phyloP scores from a whole-genome alignment of 2,113 vertebrate species.

The Mesocricetus auratus region DNA sequence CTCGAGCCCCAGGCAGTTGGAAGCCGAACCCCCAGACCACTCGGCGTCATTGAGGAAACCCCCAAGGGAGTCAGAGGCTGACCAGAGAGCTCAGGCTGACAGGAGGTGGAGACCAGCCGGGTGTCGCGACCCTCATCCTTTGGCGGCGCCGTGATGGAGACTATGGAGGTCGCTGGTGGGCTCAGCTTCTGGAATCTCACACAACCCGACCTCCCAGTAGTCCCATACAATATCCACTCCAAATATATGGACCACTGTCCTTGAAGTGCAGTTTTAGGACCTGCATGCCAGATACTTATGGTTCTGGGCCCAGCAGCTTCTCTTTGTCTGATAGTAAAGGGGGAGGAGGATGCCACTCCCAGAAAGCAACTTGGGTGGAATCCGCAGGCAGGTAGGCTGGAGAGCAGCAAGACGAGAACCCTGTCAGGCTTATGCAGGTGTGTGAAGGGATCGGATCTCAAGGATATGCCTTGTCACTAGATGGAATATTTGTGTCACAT shows the following conservation, averaged over 20 bases:
- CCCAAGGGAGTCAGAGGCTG: constrained; percentile 43
- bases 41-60: constrained; percentile 64
- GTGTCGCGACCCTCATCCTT: neutral
- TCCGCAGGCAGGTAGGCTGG: neutral
- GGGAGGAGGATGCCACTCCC: neutral
- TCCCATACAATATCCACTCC: neutral
- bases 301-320: neutral
- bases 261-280: neutral
- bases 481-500: neutral
- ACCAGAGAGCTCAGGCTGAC: constrained; percentile 58
- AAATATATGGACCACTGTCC: constrained; percentile 8
- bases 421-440: rapidly evolving
- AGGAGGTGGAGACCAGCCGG: constrained; percentile 44
- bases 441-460: rapidly evolving
- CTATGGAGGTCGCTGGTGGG: neutral
- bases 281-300: neutral
- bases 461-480: neutral
- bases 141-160: neutral
- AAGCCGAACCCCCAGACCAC: constrained; percentile 70
- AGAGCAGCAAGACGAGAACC: neutral
- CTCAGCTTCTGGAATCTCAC: neutral
- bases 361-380: neutral
- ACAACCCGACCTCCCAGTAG: neutral
- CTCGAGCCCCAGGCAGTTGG: neutral
- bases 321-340: too few relatives aligned